phyloP scores from a whole-genome alignment of 2,113 vertebrate genomes.

The Piprites chloris region DNA sequence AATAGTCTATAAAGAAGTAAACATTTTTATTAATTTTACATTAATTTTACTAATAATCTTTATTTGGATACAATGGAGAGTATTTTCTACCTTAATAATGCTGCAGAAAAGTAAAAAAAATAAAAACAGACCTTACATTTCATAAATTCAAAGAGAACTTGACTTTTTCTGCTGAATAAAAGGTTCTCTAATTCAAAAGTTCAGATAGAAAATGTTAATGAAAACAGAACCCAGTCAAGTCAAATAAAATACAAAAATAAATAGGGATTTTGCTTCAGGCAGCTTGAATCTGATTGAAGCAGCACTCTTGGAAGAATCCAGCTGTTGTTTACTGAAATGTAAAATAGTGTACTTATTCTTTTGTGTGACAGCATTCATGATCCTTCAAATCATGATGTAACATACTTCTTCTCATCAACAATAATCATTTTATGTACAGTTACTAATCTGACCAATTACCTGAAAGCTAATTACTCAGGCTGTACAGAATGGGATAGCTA shows the following conservation, averaged over 20 bases:
- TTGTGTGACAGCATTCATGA: slow-evolving; percentile 48
- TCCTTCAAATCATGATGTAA: slow-evolving; percentile 50
- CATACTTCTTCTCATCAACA: slow-evolving; percentile 27
- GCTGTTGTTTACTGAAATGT: slow-evolving; percentile 73
- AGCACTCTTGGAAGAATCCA: slow-evolving; percentile 68
- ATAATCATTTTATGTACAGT: slow-evolving; percentile 51
- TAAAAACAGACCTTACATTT: neutral
- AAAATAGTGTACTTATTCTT: slow-evolving; percentile 68
- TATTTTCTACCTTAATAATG: neutral
- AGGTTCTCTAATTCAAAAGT: slow-evolving; percentile 61
- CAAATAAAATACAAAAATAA: slow-evolving; percentile 74
- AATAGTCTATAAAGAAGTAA: neutral
- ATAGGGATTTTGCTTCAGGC: slow-evolving; percentile 67
- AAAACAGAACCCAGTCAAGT: slow-evolving; percentile 69
- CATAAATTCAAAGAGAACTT: neutral
- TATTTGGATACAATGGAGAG: neutral
- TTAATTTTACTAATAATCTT: neutral
- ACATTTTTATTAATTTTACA: neutral
- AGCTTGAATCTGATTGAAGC: slow-evolving; percentile 73
- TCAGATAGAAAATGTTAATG: slow-evolving; percentile 73
- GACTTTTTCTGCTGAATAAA: slow-evolving; percentile 28
- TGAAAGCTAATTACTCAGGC: slow-evolving; percentile 60
- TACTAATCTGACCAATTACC: slow-evolving; percentile 66
- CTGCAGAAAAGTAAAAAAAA: neutral
- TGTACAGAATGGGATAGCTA: slow-evolving; percentile 62